Evolutionary conservation across 2,797 vertebrate species (phyloP).

Genomic region (Psittacula derbiana): DNA sequence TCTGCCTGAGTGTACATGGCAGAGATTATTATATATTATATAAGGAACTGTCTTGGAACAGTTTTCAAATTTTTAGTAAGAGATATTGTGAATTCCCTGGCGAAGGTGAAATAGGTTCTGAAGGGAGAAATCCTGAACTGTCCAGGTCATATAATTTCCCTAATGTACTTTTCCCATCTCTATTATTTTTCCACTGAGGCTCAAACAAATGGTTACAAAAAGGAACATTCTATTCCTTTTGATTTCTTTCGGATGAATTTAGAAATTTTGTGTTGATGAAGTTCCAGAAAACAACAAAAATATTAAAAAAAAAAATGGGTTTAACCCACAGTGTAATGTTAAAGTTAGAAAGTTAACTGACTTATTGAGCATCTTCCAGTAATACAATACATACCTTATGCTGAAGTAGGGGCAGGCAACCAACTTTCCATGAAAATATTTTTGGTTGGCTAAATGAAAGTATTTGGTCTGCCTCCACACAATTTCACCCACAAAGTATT

Average conservation of each 20-base stretch:
- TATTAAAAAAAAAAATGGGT: rapidly evolving
- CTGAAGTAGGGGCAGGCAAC: not conserved
- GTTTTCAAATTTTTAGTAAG: not conserved
- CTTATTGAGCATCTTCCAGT: not conserved
- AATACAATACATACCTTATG: not conserved
- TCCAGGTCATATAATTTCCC: not conserved
- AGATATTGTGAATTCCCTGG: not conserved
- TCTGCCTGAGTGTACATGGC: not conserved
- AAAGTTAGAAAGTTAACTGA: not conserved
- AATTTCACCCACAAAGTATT: not conserved
- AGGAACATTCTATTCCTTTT: not conserved
- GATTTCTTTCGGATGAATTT: not conserved
- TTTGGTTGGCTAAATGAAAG: not conserved
- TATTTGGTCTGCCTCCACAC: not conserved
- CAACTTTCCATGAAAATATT: not conserved
- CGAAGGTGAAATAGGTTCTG: not conserved
- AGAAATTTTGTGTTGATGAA: not conserved
- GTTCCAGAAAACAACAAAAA: not conserved
- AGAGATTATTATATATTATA: not conserved
- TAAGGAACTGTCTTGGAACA: not conserved
- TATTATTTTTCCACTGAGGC: not conserved
- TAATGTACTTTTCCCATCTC: not conserved
- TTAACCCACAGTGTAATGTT: not conserved
- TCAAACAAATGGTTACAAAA: not conserved
- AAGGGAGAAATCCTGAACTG: not conserved